Conservation (phyloP, 2,113 vertebrate genomes). For the Bombycilla garrulus region DNA sequence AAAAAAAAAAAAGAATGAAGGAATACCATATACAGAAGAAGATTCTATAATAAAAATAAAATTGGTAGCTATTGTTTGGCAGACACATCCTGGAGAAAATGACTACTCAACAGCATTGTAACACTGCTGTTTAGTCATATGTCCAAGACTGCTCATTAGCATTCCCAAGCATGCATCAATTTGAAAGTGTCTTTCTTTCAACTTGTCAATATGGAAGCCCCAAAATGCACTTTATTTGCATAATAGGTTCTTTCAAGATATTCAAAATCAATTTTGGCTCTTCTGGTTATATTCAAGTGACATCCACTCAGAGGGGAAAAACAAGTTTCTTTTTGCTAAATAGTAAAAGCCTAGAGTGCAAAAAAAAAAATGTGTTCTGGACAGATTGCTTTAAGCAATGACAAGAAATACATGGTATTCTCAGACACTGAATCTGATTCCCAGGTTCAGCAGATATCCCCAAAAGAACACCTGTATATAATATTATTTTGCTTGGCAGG, state of each 20-base stretch:
- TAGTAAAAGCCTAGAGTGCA: not conserved
- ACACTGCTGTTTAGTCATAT: not conserved
- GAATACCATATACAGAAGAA: not conserved
- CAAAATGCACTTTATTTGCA: slow-evolving; percentile 32
- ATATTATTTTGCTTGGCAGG: not conserved
- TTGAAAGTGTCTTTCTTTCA: slow-evolving; percentile 33
- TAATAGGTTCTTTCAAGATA: slow-evolving; percentile 35
- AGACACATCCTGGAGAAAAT: not conserved
- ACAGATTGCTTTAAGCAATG: not conserved
- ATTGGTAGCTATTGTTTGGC: not conserved
- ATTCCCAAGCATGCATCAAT: slow-evolving; percentile 43
- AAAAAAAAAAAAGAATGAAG: accelerated
- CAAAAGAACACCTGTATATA: not conserved
- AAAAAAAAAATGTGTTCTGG: not conserved
- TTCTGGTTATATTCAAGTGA: slow-evolving; percentile 13
- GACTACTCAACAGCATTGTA: slow-evolving; percentile 7
- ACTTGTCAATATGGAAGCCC: not conserved
- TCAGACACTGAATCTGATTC: not conserved
- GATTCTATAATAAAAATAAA: not conserved
- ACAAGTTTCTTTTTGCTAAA: not conserved
- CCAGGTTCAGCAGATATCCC: not conserved
- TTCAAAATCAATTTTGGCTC: slow-evolving; percentile 15
- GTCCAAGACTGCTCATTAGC: slow-evolving; percentile 30
- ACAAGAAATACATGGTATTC: not conserved
- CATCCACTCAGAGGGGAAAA: not conserved